Evolutionary conservation across 2,888 invertebrate genomes (phyloP).

Genomic region (Torymus tubicola): DNA sequence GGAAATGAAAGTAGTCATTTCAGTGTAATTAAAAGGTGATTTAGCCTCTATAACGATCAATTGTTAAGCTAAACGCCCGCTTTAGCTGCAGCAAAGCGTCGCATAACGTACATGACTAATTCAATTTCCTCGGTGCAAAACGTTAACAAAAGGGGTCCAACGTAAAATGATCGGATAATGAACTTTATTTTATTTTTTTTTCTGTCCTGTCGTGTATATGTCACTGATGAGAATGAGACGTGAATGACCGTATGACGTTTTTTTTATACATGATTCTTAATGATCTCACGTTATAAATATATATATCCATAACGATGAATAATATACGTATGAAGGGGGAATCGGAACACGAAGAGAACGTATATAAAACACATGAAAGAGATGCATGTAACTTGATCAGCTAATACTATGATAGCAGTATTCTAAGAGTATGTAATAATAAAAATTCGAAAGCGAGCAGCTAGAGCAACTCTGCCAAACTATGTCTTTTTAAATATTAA

Average conservation of each 20-base stretch:
- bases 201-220: conserved; percentile 38
- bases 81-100: conserved; percentile 5
- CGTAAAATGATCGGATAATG: conserved; percentile 49
- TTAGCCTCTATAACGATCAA: conserved; percentile 16
- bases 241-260: conserved; percentile 37
- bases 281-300: not conserved
- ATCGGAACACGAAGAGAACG: conserved; percentile 19
- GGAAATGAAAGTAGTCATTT: conserved; percentile 64
- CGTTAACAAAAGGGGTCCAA: conserved; percentile 55
- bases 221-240: conserved; percentile 46
- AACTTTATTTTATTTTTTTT: conserved; percentile 17
- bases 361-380: conserved; percentile 27
- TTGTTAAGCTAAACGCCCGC: conserved; percentile 8
- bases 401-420: conserved; percentile 48
- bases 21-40: conserved; percentile 26
- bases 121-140: conserved; percentile 65
- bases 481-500: conserved; percentile 2
- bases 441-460: conserved; percentile 70
- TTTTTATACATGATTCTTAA: conserved; percentile 26
- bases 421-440: conserved; percentile 38
- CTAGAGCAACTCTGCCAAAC: conserved; percentile 66
- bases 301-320: conserved; percentile 15
- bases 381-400: conserved; percentile 36
- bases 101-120: conserved; percentile 48
- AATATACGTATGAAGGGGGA: conserved; percentile 5